Base-by-base conservation (phyloP, 2,888 invertebrate species). In the Caenorhabditis imperialis region DNA sequence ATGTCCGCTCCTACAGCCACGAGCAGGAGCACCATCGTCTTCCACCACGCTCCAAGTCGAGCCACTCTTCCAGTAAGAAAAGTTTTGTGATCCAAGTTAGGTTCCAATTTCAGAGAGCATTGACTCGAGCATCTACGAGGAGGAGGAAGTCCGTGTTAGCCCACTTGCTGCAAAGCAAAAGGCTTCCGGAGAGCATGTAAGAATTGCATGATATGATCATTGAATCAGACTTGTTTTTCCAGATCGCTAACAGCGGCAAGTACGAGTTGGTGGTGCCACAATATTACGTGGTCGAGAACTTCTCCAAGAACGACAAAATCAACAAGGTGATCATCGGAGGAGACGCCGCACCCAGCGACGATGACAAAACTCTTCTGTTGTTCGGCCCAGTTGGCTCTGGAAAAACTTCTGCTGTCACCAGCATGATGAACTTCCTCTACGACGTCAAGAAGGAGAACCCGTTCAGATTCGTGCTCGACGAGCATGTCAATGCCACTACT, bases 331-430 rank as follows among this genome's bases (percentile, higher is more conserved):
- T 83, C 38, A 72, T 85, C 48, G 85, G 85, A 57, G 85, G 85
- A 58, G 75, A 82, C 25, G 78, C 81, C 27, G 58, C 53, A 20
- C 44, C 72, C 5, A 76, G 79, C n/a, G 79, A 75, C 20, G 84
- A 85, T 22, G 85, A 84, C 69, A 84, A 82, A 78, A 79, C 81
- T 57, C 79, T 85, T 51, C 77, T 85, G 22, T 57, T 85, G n/a
- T 85, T 85, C 60, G 85, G 85, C 3, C 83, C 84, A 22, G 75
- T 75, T 12, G 74, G 79, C 33, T 75, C 80, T 33, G 85, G 85
- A 63, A 85, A 85, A 62, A 83, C 81, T 33, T 77, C 82, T 2
- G 61, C 78, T 44, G 63, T 85, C 45, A 78, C 78, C 54, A 77
- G 79, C 58, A 79, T 84, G 72, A 73, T 84, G 60, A 83, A 85